Conservation (phyloP, 2,888 invertebrate species). For the Caenorhabditis afra region DNA sequence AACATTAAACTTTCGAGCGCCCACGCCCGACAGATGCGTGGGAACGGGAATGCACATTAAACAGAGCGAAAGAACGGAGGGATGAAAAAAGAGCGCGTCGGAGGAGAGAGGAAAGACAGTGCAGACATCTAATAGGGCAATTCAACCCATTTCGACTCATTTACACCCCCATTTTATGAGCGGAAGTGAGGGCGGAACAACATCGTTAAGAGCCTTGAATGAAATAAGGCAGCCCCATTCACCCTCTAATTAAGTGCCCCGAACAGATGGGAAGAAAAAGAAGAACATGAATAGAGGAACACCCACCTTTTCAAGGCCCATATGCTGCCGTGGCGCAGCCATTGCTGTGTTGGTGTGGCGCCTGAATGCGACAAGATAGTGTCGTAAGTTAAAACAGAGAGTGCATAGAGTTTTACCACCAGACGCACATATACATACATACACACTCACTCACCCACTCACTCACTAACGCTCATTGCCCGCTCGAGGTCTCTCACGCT, state of each 20-base stretch:
- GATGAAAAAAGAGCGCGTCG: not conserved
- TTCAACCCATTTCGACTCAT: no score
- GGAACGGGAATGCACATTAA: constrained; percentile 27
- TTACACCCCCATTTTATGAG: no score
- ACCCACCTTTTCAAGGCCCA: constrained; percentile 61
- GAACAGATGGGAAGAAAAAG: not conserved
- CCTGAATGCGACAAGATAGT: constrained; percentile 63
- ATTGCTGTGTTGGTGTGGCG: constrained; percentile 62
- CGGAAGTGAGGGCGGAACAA: no score
- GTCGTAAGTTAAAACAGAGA: constrained; percentile 65
- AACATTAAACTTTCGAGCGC: constrained; percentile 43
- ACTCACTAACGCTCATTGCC: constrained; percentile 53
- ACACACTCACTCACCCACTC: constrained; percentile 51
- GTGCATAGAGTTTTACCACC: constrained; percentile 64
- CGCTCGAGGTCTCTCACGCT: constrained; percentile 41
- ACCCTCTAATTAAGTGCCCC: constrained; percentile 1
- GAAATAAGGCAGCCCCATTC: not conserved
- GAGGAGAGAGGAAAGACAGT: not conserved
- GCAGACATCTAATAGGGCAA: no score
- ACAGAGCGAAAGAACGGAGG: constrained; percentile 2
- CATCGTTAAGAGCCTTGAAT: no score
- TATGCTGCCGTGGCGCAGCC: constrained; percentile 60
- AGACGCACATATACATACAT: constrained; percentile 61
- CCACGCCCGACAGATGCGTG: constrained; percentile 31
- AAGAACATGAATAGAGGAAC: constrained; percentile 27